Base-by-base conservation (phyloP, 2,888 invertebrate species). In the Harpagoxenus sublaevis region DNA sequence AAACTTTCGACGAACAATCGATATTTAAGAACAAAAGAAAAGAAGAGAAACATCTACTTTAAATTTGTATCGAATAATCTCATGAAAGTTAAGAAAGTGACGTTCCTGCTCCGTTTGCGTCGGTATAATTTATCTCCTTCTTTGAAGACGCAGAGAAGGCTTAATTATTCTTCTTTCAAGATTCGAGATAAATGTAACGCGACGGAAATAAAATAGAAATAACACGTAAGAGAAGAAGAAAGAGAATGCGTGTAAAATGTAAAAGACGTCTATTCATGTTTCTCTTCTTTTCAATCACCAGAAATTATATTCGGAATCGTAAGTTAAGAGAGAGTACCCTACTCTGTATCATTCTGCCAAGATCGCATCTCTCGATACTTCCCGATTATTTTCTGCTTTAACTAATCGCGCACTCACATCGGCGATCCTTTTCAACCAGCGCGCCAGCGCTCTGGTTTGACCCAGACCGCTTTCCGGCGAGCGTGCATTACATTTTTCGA, bases 391-490 rank as follows among this genome's bases (percentile, higher is more conserved):
- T 63, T 75, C 35, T 45, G 45, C 42, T 57, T 8, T 12, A 31
- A 48, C 9, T 62, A 74, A 62, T 23, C 35, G 15, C 45, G 3
- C 23, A 4, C 15, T 48, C 23, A 8, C 15, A 73, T 73, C 73
- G 39, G 15, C 15, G 15, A 35, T 48, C 31, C 15, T 55, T 78
- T 70, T 78, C 28, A 68, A 68, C 45, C 8, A 8, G 12, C 75
- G 12, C 75, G 45, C 35, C 6, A 23, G 23, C 23, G 23, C 28
- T 15, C 63, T 12, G 71, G 10, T 68, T 78, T 78, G 42, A 78
- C 42, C 71, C 70, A 78, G 75, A 75, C 63, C 75, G 48, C 70
- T 78, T 70, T 55, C 42, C 31, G 53, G 18, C 31, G 42, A 78
- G 31, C 28, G 70, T 48, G n/a, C 8, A 51, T 48, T 12, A 42